Evolutionary conservation across 2,113 vertebrate genomes (phyloP).

Genomic region (Oreochromis tanganicae): DNA sequence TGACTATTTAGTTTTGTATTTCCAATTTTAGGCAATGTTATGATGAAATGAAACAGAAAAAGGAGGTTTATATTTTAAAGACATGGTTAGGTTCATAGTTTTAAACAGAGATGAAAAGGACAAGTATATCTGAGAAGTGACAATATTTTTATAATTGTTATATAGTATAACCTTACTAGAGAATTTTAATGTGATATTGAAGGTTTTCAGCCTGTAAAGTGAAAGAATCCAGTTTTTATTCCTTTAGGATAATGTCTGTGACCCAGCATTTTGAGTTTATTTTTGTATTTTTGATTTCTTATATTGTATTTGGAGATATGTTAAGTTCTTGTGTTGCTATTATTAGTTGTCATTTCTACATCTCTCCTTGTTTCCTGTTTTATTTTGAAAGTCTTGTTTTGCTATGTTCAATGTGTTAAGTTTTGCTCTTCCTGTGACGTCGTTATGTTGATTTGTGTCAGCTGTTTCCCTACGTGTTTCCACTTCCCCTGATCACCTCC

Average conservation of each 20-base stretch:
- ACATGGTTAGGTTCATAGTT: not conserved
- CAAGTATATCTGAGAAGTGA: not conserved
- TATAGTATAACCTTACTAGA: not conserved
- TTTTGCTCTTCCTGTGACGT: not conserved
- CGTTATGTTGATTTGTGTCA: not conserved
- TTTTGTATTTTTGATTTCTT: not conserved
- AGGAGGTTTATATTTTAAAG: not conserved
- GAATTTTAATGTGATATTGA: not conserved
- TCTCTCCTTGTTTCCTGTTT: not conserved
- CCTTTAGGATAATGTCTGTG: not conserved
- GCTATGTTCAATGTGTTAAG: not conserved
- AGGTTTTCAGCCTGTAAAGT: not conserved
- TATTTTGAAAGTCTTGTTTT: not conserved
- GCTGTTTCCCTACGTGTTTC: not conserved
- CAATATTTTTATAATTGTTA: not conserved
- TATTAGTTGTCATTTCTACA: not conserved
- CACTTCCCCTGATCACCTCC: not conserved
- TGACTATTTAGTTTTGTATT: not conserved
- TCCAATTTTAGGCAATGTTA: not conserved
- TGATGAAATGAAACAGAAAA: not conserved
- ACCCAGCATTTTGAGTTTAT: not conserved
- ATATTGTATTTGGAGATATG: not conserved
- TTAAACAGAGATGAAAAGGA: not conserved
- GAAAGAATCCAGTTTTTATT: not conserved
- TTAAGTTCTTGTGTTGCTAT: not conserved